phyloP scores from a whole-genome alignment of 2,113 vertebrate genomes.

The Oryzias melastigma region DNA sequence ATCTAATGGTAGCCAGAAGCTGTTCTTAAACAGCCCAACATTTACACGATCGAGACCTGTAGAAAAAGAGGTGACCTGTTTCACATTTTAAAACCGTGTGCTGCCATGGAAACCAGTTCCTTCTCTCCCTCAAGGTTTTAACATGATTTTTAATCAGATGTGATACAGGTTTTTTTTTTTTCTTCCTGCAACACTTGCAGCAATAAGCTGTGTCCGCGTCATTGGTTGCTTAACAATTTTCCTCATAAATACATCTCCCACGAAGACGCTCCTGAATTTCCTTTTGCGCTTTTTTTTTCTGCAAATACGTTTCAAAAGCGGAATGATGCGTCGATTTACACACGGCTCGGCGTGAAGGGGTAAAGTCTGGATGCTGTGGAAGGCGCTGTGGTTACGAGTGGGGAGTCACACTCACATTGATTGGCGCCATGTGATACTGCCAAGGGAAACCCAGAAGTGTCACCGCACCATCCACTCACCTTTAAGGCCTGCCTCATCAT shows the following conservation, averaged over 20 bases:
- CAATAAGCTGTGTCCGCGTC: too few relatives aligned
- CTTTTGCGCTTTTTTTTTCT: too few relatives aligned
- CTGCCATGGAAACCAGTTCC: slow-evolving; percentile 65
- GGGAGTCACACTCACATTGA: slow-evolving; percentile 22
- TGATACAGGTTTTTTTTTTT: not conserved
- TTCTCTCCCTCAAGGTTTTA: slow-evolving; percentile 32
- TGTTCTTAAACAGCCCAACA: slow-evolving; percentile 45
- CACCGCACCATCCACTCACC: slow-evolving; percentile 20
- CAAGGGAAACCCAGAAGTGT: slow-evolving; percentile 48
- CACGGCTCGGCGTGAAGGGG: slow-evolving; percentile 9
- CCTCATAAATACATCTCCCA: too few relatives aligned
- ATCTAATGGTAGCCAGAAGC: slow-evolving; percentile 16
- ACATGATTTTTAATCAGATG: slow-evolving; percentile 43
- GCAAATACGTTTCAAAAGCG: too few relatives aligned
- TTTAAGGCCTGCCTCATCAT: slow-evolving; percentile 12
- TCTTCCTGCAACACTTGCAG: too few relatives aligned
- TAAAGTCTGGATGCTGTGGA: slow-evolving; percentile 1
- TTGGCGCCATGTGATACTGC: slow-evolving; percentile 45
- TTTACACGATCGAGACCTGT: slow-evolving; percentile 42
- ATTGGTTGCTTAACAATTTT: too few relatives aligned
- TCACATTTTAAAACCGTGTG: slow-evolving; percentile 36
- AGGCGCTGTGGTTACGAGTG: slow-evolving; percentile 11
- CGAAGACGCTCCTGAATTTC: too few relatives aligned
- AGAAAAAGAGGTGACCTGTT: slow-evolving; percentile 41
- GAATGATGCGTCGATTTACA: slow-evolving; percentile 5